Percentiles rank a stretch among this genome's conserved stretches.
Conservation (phyloP, 1,140 invertebrate genomes). For the Trinorchestia longiramus region DNA sequence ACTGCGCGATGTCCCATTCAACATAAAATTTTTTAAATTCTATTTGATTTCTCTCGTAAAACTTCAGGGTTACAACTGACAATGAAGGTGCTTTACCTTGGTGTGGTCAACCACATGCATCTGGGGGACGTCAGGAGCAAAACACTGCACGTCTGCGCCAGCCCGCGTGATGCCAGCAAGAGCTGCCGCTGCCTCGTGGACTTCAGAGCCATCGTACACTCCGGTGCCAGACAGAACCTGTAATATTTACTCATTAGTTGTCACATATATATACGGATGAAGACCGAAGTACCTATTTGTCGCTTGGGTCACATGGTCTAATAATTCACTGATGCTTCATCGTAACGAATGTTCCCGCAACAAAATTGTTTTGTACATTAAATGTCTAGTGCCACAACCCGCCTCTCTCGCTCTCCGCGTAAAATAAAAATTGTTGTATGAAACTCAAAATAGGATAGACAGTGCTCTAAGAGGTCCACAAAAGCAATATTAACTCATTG, state of each 20-base stretch:
- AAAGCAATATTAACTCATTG: no score
- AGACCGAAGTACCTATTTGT: background rate
- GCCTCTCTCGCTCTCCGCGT: no score
- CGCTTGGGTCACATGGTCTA: no score
- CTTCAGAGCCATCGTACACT: constrained; percentile 76
- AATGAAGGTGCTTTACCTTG: constrained; percentile 65
- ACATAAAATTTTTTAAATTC: no score
- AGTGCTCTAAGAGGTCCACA: no score
- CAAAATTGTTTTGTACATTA: background rate
- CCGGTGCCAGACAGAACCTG: constrained; percentile 77
- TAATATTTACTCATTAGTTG: background rate
- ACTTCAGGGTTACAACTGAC: no score
- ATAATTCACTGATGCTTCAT: background rate
- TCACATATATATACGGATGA: background rate
- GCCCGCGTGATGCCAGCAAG: constrained; percentile 74
- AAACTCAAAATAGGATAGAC: no score
- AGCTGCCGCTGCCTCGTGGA: constrained; percentile 75
- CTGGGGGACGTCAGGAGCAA: constrained; percentile 75
- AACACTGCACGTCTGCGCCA: constrained; percentile 73
- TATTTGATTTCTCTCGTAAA: no score
- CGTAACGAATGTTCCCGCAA: background rate
- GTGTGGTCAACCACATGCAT: constrained; percentile 75
- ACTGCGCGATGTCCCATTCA: no score
- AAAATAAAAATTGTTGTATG: no score
- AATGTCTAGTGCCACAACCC: background rate